These are phyloP conservation scores for Pterocles orientalis DNA, from an alignment of 2,113 vertebrate genomes.

Conservation along the genomic window DNA sequence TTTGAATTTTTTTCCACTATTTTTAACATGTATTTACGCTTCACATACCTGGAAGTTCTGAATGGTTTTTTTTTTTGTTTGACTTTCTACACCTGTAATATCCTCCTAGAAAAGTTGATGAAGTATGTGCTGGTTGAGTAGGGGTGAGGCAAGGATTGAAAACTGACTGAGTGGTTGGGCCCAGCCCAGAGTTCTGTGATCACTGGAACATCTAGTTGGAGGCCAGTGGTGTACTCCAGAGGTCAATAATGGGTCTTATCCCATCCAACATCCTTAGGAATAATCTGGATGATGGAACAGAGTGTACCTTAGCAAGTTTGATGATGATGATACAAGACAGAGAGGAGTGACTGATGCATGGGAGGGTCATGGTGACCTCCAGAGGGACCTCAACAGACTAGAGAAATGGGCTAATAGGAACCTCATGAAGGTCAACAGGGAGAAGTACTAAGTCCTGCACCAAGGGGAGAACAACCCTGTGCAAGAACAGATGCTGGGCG, in stretches of 20 bases:
- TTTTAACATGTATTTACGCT: background rate
- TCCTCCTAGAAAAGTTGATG: background rate
- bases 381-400: background rate
- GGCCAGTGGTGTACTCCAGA: background rate
- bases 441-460: background rate
- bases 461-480: background rate
- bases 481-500: background rate
- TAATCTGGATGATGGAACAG: background rate
- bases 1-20: background rate
- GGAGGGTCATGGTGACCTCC: background rate
- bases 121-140: background rate
- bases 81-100: background rate
- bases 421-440: background rate
- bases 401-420: background rate
- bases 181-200: background rate
- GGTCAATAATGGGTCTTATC: background rate
- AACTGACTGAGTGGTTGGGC: background rate
- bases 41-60: background rate
- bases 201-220: background rate
- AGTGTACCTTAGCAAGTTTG: background rate
- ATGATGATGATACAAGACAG: background rate
- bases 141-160: background rate
- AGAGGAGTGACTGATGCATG: background rate
- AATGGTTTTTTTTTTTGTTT: background rate
- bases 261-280: background rate